A percentile compares a stretch with the other conserved stretches of the same genome.
Conservation (phyloP, 2,888 invertebrate genomes). For the Sarcophaga caerulescens region DNA sequence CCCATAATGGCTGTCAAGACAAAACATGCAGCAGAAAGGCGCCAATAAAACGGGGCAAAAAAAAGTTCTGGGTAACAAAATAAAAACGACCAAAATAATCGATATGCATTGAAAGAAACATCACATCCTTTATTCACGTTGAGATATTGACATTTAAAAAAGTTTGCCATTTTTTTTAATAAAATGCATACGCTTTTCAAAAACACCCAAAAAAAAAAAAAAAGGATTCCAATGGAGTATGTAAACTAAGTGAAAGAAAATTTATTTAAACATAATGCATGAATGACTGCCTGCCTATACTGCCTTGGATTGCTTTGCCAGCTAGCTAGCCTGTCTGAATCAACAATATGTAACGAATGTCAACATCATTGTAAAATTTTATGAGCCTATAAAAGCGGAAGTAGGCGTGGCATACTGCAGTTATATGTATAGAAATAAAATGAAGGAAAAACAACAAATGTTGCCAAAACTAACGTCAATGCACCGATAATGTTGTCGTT, state of each 20-base stretch:
- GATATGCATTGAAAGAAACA: slow-evolving; percentile 15
- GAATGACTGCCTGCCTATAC: neutral
- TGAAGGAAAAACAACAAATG: slow-evolving; percentile 29
- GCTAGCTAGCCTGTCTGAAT: neutral
- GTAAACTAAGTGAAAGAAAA: slow-evolving; percentile 1
- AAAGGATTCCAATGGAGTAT: too few species aligned
- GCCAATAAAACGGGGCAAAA: slow-evolving; percentile 8
- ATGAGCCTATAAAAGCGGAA: slow-evolving; percentile 63
- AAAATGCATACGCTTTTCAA: too few species aligned
- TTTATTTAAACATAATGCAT: neutral
- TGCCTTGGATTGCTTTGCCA: too few species aligned
- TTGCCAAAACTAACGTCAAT: slow-evolving; percentile 58
- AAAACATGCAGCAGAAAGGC: slow-evolving; percentile 26
- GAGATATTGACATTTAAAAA: slow-evolving; percentile 54
- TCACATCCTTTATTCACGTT: slow-evolving; percentile 43
- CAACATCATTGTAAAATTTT: slow-evolving; percentile 63
- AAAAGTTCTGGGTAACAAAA: slow-evolving; percentile 4
- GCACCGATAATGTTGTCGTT: slow-evolving; percentile 44
- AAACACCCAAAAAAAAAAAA: too few species aligned
- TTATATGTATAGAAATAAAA: slow-evolving; percentile 14
- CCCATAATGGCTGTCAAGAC: slow-evolving; percentile 19
- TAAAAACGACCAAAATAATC: slow-evolving; percentile 10
- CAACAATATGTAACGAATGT: slow-evolving; percentile 48
- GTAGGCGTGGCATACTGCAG: slow-evolving; percentile 65
- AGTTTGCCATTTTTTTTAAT: neutral